Evolutionary conservation across 1,140 invertebrate genomes (phyloP).

Genomic region (Elymnias hypermnestra): DNA sequence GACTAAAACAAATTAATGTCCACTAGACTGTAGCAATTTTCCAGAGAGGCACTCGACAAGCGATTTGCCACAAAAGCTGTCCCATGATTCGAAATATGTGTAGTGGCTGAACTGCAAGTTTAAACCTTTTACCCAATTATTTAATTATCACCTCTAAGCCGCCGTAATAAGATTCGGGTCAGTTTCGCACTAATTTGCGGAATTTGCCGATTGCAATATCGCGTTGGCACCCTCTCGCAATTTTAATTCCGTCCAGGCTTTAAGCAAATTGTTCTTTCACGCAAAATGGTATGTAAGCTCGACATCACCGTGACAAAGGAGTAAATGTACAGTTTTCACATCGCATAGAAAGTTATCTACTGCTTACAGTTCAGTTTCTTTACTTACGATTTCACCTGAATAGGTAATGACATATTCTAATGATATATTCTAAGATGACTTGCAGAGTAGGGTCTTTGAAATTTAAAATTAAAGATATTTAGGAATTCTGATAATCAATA

Average conservation of each 20-base stretch:
- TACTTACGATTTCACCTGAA: too few relatives aligned
- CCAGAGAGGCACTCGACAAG: conserved; percentile 27
- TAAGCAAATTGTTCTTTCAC: conserved; percentile 54
- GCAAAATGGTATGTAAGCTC: conserved; percentile 45
- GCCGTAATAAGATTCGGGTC: conserved; percentile 27
- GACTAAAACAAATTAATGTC: conserved; percentile 36
- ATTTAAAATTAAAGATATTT: too few relatives aligned
- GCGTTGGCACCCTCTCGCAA: conserved; percentile 37
- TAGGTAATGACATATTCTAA: too few relatives aligned
- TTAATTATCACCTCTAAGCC: conserved; percentile 38
- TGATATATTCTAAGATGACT: too few relatives aligned
- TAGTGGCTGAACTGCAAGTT: conserved; percentile 25
- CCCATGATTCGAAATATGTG: conserved; percentile 33
- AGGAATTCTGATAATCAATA: too few relatives aligned
- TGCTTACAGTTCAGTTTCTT: too few relatives aligned
- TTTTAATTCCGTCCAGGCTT: conserved; percentile 44
- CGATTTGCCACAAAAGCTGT: conserved; percentile 37
- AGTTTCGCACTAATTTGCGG: conserved; percentile 25
- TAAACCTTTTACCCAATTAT: conserved; percentile 25
- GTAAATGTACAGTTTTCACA: conserved; percentile 41
- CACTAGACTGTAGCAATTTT: conserved; percentile 41
- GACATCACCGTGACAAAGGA: conserved; percentile 42
- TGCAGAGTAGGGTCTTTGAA: too few relatives aligned
- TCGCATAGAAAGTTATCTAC: too few relatives aligned
- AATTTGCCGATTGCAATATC: conserved; percentile 35